Evolutionary conservation across 1,140 invertebrate genomes (phyloP), one percentile per base, ranked within the genome.

Genomic region (Pseudomyrmex gracilis): DNA sequence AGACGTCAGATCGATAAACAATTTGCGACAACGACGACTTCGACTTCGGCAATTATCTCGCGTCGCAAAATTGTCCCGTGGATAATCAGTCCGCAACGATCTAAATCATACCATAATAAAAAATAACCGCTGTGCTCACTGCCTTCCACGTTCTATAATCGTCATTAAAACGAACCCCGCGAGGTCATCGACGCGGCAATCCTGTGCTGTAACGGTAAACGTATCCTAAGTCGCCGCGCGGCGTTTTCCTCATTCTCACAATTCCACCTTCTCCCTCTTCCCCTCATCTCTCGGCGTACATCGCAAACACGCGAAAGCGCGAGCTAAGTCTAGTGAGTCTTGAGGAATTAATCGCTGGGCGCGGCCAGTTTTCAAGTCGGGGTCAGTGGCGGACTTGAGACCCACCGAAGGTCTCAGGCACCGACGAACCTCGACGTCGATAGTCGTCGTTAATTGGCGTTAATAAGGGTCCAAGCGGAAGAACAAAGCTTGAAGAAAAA

Each of bases 121-220:
- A 24, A 34, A 34, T 34, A 34, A 66, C 61, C 24, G 82, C 53
- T n/a, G 49, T 3, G 24, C 43, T 49, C 15, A 71, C 47, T 55
- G 63, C 74, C 61, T 68, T 86, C 68, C 4, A 34, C 34, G 34
- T 80, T 61, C 83, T 64, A 57, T 85, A 74, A 87, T 82, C 83
- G 67, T 51, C 63, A 73, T 73, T 80, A 76, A 83, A 77, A 74
- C 82, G 57, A 70, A 57, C 63, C 68, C 63, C 68, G 82, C 55
- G 67, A 82, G 85, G 85, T 88, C 86, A 88, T 88, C 87, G 85
- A 83, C 87, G 86, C 83, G 82, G 70, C 58, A 82, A 84, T 87
- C 68, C 76, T 63, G 51, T 49, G 58, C 74, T 73, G 57, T 87
- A 87, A 87, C 87, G 87, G 87, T 88, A 88, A 80, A 71, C 43